Conservation (phyloP, 2,888 invertebrate species). For the Hypercompe scribonia region DNA sequence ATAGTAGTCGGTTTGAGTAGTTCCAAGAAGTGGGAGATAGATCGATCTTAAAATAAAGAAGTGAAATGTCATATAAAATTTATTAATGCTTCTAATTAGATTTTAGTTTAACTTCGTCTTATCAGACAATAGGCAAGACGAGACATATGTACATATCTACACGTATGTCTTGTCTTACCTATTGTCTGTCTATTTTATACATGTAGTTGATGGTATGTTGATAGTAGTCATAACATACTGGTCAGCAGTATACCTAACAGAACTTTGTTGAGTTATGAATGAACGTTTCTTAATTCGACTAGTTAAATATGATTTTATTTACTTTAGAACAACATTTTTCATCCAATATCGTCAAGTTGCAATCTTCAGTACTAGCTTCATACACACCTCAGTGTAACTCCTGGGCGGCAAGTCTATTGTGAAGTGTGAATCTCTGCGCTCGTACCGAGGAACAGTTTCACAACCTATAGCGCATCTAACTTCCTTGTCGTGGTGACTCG, state of each 20-base stretch:
- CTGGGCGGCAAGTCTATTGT: slow-evolving; percentile 52
- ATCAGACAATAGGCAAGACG: too few relatives aligned
- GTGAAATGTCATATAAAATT: too few relatives aligned
- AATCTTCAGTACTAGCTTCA: background rate
- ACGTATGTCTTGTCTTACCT: too few relatives aligned
- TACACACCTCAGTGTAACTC: slow-evolving; percentile 59
- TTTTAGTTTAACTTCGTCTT: too few relatives aligned
- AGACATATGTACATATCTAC: too few relatives aligned
- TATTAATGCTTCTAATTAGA: too few relatives aligned
- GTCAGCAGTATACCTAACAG: background rate
- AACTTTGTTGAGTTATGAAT: background rate
- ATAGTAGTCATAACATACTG: too few relatives aligned
- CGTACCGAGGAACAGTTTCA: slow-evolving; percentile 7
- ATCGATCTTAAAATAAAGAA: too few relatives aligned
- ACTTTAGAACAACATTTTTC: background rate
- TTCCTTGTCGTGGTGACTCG: slow-evolving; percentile 13
- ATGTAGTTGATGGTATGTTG: too few relatives aligned
- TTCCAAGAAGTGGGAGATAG: too few relatives aligned
- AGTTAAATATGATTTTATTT: background rate
- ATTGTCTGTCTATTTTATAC: too few relatives aligned
- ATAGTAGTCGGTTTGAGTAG: too few relatives aligned
- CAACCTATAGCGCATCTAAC: slow-evolving; percentile 16
- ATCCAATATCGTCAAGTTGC: background rate
- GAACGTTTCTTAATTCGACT: background rate
- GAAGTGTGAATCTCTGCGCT: slow-evolving; percentile 4